Conservation (phyloP, 2,113 vertebrate species). For the Heterotis niloticus region DNA sequence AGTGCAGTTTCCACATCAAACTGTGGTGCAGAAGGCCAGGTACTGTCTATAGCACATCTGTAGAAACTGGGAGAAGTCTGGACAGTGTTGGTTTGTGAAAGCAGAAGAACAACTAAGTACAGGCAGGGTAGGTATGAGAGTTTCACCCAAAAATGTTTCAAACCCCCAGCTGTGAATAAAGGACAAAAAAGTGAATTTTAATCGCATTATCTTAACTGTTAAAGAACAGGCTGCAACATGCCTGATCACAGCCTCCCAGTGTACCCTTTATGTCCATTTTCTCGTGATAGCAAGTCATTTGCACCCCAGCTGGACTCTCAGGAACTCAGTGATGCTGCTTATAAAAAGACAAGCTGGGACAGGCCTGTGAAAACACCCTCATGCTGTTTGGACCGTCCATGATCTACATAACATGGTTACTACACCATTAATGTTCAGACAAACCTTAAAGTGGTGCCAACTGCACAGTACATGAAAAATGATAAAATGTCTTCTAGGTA, state of each 20-base stretch:
- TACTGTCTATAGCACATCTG: no score
- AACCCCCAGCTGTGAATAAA: neutral
- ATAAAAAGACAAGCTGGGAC: neutral
- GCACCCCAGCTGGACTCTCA: constrained; percentile 7
- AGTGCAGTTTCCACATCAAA: no score
- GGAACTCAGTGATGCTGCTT: neutral
- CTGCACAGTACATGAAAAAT: neutral
- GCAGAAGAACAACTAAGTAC: no score
- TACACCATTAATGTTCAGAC: neutral
- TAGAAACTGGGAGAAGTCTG: no score
- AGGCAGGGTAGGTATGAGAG: no score
- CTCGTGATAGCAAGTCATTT: neutral
- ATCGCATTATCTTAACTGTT: neutral
- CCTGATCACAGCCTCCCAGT: neutral
- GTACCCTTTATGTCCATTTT: neutral
- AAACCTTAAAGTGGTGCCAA: neutral
- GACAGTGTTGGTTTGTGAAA: no score
- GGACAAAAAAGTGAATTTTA: neutral
- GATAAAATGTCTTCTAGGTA: no score
- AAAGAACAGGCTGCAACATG: neutral
- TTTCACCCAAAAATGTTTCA: neutral
- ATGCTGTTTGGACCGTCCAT: neutral
- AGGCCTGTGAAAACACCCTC: constrained; percentile 28
- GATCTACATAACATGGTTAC: no score
- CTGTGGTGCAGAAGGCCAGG: no score